Evolutionary conservation across 2,113 vertebrate species (phyloP).

Genomic region (Sphaerodactylus townsendi): DNA sequence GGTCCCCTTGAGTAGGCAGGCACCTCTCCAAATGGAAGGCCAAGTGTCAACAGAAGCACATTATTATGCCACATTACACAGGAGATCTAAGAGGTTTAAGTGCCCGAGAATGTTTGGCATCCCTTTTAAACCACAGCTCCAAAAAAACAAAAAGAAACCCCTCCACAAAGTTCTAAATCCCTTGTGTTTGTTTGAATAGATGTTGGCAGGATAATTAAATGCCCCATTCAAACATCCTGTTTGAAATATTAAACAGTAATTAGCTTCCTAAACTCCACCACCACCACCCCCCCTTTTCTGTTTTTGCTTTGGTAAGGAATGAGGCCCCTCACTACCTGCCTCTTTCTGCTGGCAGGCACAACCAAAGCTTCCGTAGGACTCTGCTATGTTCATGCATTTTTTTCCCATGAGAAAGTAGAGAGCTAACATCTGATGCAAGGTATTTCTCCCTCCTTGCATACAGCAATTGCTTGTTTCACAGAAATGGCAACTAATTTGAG

Average conservation of each 20-base stretch:
- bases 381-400: slow-evolving; percentile 62
- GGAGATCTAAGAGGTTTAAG: slow-evolving; percentile 64
- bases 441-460: slow-evolving; percentile 71
- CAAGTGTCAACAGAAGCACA: slow-evolving; percentile 59
- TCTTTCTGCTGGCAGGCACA: slow-evolving; percentile 56
- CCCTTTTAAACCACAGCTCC: slow-evolving; percentile 59
- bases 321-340: slow-evolving; percentile 61
- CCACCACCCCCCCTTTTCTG: neutral
- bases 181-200: slow-evolving; percentile 73
- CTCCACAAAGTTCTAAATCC: slow-evolving; percentile 50
- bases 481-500: slow-evolving; percentile 74
- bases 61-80: slow-evolving; percentile 45
- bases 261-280: slow-evolving; percentile 57
- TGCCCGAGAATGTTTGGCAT: slow-evolving; percentile 66
- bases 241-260: slow-evolving; percentile 74
- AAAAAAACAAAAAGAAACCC: neutral
- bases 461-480: slow-evolving; percentile 82
- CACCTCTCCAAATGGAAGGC: slow-evolving; percentile 39
- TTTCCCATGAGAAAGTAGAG: slow-evolving; percentile 84
- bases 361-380: slow-evolving; percentile 48
- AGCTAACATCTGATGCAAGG: slow-evolving; percentile 63
- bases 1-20: slow-evolving; percentile 9
- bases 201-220: slow-evolving; percentile 72
- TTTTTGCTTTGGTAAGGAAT: slow-evolving; percentile 55
- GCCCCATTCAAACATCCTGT: slow-evolving; percentile 69